These are phyloP conservation scores for Collichthys lucidus DNA, from an alignment of 2,113 vertebrate species.

Conservation along the genomic window DNA sequence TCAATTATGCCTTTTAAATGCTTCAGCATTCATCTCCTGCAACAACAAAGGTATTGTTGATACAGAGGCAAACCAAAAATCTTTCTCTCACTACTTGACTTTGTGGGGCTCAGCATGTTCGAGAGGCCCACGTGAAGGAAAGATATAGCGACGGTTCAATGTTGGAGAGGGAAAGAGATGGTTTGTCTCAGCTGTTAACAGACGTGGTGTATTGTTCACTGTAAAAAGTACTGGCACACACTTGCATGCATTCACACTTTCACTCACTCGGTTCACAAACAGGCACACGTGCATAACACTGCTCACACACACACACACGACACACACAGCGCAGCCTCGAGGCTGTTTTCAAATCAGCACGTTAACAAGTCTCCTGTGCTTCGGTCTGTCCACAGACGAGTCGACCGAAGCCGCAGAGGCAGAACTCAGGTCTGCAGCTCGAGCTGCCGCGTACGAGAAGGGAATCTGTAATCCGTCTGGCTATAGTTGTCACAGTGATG, in stretches of 20 bases:
- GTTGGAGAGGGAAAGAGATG: neutral
- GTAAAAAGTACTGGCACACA: constrained; percentile 24
- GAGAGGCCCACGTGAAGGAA: constrained; percentile 3
- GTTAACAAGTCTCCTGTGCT: constrained; percentile 35
- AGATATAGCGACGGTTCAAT: neutral
- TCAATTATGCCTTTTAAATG: constrained; percentile 39
- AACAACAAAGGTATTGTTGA: constrained; percentile 7
- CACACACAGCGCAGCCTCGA: constrained; percentile 40
- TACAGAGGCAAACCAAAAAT: neutral
- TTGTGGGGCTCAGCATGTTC: neutral
- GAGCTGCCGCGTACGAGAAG: constrained; percentile 19
- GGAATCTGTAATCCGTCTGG: constrained; percentile 24
- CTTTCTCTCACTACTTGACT: constrained; percentile 6
- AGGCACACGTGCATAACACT: neutral
- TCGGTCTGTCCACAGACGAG: constrained; percentile 26
- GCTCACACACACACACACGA: constrained; percentile 6
- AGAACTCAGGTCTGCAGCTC: constrained; percentile 39
- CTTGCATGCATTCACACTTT: constrained; percentile 16
- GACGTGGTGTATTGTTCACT: constrained; percentile 12
- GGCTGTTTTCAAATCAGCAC: constrained; percentile 65
- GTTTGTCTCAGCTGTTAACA: constrained; percentile 15
- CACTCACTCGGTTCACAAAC: constrained; percentile 26
- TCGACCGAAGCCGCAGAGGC: constrained; percentile 31
- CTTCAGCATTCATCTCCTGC: constrained; percentile 30
- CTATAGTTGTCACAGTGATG: constrained; percentile 27